These are phyloP conservation scores for Delphinapterus leucas DNA, from an alignment of 2,113 vertebrate species.

Conservation along the genomic window DNA sequence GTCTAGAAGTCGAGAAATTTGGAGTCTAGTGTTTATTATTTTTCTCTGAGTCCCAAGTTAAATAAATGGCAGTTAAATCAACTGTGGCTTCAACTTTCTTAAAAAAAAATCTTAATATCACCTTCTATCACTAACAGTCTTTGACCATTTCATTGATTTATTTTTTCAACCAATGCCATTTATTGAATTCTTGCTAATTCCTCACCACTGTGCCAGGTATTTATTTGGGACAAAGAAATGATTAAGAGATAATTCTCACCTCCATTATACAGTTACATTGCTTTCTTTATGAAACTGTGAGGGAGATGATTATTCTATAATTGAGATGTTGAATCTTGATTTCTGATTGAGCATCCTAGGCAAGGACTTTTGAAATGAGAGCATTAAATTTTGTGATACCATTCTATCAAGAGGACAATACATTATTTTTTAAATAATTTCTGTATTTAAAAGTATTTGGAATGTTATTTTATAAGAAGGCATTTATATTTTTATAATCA, in stretches of 20 bases:
- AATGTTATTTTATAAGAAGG: not conserved
- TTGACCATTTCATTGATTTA: not conserved
- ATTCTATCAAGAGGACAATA: not conserved
- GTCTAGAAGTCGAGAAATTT: not conserved
- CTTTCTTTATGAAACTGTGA: not conserved
- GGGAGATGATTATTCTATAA: not conserved
- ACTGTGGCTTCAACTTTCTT: not conserved
- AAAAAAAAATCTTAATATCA: not conserved
- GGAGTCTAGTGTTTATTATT: not conserved
- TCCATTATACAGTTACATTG: not conserved
- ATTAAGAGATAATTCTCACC: not conserved
- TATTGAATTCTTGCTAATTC: not conserved
- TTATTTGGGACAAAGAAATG: not conserved
- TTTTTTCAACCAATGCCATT: not conserved
- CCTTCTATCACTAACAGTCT: not conserved
- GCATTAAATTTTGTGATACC: not conserved
- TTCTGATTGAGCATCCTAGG: not conserved
- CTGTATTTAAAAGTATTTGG: not conserved
- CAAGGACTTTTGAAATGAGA: not conserved
- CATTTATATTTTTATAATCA: not conserved
- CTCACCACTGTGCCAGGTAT: not conserved
- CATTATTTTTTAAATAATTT: not conserved
- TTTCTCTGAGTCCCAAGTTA: not conserved
- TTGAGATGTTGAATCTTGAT: not conserved
- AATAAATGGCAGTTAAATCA: constrained; percentile 10